Evolutionary conservation across 2,113 vertebrate species (phyloP), one percentile per base, ranked within the genome.

Genomic region (Microtus pennsylvanicus): DNA sequence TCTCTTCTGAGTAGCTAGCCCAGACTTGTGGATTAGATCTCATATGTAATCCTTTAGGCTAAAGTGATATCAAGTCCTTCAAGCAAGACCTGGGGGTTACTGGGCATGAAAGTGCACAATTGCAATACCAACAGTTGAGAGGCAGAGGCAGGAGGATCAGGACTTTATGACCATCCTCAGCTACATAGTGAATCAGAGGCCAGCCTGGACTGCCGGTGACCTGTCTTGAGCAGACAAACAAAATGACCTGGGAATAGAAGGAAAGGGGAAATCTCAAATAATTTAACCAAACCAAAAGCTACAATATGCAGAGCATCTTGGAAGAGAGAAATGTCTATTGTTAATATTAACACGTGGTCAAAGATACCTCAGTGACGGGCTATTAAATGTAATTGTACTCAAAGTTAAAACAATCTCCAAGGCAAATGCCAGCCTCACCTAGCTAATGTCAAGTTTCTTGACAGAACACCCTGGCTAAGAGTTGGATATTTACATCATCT

Each of bases 251-350:
- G 35, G 33, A 91, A 11, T 26, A 8, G 33, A 52, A 24, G 63
- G 69, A 52, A 26, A 7, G 21, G 19, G 45, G 19, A 47, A 42
- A 13, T 28, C 35, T 89, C 69, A 93, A 82, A 87, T 24, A 87
- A 90, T 87, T 87, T 70, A 82, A 50, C 5, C 93, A 93, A 74
- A 30, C 21, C 8, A 76, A 72, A 67, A 90, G 28, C 50, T 83
- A 14, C 81, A 70, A 55, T 87, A 42, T n/a, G 74, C 75, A 82
- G 50, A 87, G 61, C 61, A 45, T 83, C 78, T 63, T 96, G n/a
- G 22, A 87, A 96, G 69, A 76, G 6, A 63, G 13, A 87, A 76
- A 87, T 72, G 17, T 24, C 58, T 65, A 42, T 78, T 26, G 35
- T 83, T 83, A 67, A 17, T 30, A 76, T 77, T 89, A 87, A 50